Percentiles rank a stretch among this genome's conserved stretches.
These are phyloP conservation scores for Anser cygnoides DNA, from an alignment of 2,113 vertebrate species.

Conservation along the genomic window DNA sequence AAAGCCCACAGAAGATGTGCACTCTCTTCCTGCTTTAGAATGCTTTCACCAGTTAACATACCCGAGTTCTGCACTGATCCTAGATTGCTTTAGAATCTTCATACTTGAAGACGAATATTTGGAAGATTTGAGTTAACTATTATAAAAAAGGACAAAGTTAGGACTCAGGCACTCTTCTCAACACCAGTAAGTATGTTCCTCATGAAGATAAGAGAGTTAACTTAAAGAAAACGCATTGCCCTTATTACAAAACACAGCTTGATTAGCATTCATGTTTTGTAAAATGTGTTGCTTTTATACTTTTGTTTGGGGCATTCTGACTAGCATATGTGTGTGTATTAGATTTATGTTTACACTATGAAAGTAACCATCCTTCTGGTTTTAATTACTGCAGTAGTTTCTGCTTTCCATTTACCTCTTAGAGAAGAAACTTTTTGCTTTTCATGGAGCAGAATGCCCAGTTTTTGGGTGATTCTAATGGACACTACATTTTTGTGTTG, in stretches of 20 bases:
- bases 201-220: neutral
- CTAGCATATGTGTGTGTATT: neutral
- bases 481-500: neutral
- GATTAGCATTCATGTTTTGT: neutral
- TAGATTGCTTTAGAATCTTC: neutral
- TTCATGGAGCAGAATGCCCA: neutral
- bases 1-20: accelerated
- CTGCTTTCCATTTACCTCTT: neutral
- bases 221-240: neutral
- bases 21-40: neutral
- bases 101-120: neutral
- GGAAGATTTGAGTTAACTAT: neutral
- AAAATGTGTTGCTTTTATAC: neutral
- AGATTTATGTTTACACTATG: neutral
- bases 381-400: neutral
- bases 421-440: neutral
- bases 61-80: neutral
- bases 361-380: neutral
- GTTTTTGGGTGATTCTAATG: neutral
- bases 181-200: neutral
- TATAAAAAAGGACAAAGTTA: neutral
- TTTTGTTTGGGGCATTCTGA: neutral
- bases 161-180: neutral
- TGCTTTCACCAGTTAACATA: neutral
- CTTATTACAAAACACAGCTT: neutral